Percentiles rank a stretch among this genome's conserved stretches.
Conservation (phyloP, 2,113 vertebrate genomes). For the Microcebus murinus region DNA sequence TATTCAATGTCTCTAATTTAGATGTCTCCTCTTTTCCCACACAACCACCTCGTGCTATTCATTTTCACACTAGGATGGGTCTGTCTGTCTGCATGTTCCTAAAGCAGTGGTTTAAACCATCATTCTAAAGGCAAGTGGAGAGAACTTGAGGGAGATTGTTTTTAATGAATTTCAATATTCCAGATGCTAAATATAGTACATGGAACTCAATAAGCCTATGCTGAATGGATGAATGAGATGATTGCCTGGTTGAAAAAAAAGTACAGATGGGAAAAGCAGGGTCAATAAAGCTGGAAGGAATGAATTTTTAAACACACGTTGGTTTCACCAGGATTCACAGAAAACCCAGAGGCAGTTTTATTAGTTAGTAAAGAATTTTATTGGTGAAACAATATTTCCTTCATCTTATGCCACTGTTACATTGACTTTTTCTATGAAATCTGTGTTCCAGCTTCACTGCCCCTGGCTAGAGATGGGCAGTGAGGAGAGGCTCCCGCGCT, state of each 20-base stretch:
- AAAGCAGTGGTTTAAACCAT: not conserved
- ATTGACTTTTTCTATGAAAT: constrained; percentile 49
- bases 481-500: not conserved
- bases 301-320: constrained; percentile 18
- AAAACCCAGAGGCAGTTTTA: constrained; percentile 33
- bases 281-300: not conserved
- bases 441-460: not conserved
- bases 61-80: not conserved
- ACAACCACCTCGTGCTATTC: not conserved
- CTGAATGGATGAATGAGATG: not conserved
- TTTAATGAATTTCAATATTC: constrained; percentile 9
- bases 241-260: not conserved
- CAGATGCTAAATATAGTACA: not conserved
- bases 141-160: not conserved
- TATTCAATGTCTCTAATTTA: not conserved
- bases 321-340: constrained; percentile 40
- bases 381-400: constrained; percentile 46
- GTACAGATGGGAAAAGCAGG: not conserved
- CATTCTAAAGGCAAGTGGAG: not conserved
- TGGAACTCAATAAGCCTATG: not conserved
- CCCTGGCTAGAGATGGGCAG: not conserved
- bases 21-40: not conserved
- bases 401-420: not conserved
- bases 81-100: not conserved
- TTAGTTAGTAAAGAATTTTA: constrained; percentile 55